These are phyloP conservation scores for Lycia hirtaria DNA, from an alignment of 2,888 invertebrate species.

Conservation along the genomic window DNA sequence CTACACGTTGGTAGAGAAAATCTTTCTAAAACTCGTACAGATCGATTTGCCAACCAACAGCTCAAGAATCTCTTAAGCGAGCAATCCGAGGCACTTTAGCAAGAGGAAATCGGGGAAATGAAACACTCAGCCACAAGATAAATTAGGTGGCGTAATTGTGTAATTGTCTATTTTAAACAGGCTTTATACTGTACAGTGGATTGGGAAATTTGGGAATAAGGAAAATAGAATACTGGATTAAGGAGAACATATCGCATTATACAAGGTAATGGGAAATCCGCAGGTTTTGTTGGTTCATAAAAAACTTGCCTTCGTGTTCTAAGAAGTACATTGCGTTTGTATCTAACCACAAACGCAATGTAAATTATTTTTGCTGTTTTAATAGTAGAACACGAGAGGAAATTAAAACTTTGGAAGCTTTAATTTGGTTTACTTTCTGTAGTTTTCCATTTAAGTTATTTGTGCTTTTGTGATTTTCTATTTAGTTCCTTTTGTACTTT, in stretches of 20 bases:
- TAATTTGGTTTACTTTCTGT: no score
- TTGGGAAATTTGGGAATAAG: conserved; percentile 3
- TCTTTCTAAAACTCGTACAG: neutral
- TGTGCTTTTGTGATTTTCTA: no score
- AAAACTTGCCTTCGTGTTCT: neutral
- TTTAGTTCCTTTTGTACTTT: no score
- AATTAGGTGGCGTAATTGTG: neutral
- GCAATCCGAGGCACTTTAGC: conserved; percentile 7
- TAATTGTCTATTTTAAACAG: neutral
- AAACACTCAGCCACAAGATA: conserved; percentile 26
- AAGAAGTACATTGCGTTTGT: no score
- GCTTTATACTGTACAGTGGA: neutral
- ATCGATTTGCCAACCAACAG: neutral
- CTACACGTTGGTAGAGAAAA: no score
- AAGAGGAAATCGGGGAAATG: conserved; percentile 30
- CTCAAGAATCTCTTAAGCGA: conserved; percentile 10
- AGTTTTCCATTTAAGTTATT: no score
- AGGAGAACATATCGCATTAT: neutral
- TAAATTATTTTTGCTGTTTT: no score
- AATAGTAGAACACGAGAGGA: no score
- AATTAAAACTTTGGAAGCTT: no score
- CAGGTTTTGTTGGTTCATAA: neutral
- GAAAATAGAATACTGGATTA: neutral
- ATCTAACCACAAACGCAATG: no score
- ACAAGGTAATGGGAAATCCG: neutral